Conservation (phyloP, 2,113 vertebrate genomes). For the Corythornis madagascariensis region DNA sequence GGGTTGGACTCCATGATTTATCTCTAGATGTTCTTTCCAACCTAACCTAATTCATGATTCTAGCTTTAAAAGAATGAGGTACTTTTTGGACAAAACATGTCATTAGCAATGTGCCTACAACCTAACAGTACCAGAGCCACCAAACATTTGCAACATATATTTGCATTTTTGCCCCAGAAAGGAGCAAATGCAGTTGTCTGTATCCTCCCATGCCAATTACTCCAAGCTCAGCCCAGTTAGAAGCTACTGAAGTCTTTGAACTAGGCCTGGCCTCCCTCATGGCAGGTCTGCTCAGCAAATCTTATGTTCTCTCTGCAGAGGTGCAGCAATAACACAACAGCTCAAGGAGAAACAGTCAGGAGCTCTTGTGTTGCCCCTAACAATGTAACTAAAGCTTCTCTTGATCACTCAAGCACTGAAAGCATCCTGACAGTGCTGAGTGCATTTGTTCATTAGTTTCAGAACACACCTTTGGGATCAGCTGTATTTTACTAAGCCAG, state of each 20-base stretch:
- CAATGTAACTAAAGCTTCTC: neutral
- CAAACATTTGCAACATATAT: neutral
- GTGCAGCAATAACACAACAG: neutral
- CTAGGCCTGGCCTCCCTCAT: neutral
- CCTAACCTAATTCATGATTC: too few species aligned
- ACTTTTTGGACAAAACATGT: neutral
- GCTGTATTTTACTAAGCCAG: neutral
- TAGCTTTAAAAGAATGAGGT: neutral
- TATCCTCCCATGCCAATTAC: neutral
- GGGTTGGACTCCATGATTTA: too few species aligned
- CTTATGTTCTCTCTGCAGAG: neutral
- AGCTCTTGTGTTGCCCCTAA: neutral
- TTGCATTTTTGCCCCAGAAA: neutral
- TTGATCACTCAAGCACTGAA: neutral
- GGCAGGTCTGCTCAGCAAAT: neutral
- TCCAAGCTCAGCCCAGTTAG: neutral
- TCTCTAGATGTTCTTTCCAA: too few species aligned
- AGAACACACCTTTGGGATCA: neutral
- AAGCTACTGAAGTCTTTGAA: neutral
- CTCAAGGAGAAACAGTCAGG: neutral
- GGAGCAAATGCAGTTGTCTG: neutral
- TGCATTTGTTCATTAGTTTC: neutral
- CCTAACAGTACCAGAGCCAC: neutral
- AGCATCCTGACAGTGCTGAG: rapidly evolving
- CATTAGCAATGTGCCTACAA: neutral